Evolutionary conservation across 2,888 invertebrate species (phyloP), one percentile per base, ranked within the genome.

Genomic region (Nymphalis urticae): DNA sequence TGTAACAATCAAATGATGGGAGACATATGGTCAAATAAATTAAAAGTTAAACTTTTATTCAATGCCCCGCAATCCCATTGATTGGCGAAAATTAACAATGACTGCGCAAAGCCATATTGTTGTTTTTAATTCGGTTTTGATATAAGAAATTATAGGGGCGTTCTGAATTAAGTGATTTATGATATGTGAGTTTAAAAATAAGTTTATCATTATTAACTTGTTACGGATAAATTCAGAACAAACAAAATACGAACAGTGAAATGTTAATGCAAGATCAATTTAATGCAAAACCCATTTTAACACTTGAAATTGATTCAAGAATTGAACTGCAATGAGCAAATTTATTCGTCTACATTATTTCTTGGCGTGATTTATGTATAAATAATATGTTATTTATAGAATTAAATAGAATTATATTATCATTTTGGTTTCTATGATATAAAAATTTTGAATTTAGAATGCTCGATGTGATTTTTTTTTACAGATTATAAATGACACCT

Each of bases 1-100:
- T 51, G 24, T 66, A 48, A 21, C 9, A 36, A 36, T 59, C 65
- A 50, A 63, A 47, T 48, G 54, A 62, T 64, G 54, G 54, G 13
- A 27, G 61, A 62, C 72, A 72, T 72, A 53, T 67, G 72, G 69
- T 59, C 68, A 62, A 36, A 58, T 62, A 64, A 64, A 68, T 71
- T 59, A 53, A 71, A 68, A 59, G 60, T 54, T 54, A 48, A 54
- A 63, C 36, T 59, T 54, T 50, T 64, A 60, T 64, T 59, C 48
- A 53, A 69, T 42, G 48, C 53, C 62, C 48, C 27, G 42, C 65
- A 54, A 62, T 48, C 56, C 56, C 53, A 72, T 70, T 70, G 65
- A 72, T 70, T 68, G 68, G 63, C 54, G 54, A 68, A 70, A 70
- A 65, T 68, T 54, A 24, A 54, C 42, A 66, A 53, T 65, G 50